These are phyloP conservation scores for Spodoptera litura DNA, from an alignment of 1,140 invertebrate species.

Conservation along the genomic window DNA sequence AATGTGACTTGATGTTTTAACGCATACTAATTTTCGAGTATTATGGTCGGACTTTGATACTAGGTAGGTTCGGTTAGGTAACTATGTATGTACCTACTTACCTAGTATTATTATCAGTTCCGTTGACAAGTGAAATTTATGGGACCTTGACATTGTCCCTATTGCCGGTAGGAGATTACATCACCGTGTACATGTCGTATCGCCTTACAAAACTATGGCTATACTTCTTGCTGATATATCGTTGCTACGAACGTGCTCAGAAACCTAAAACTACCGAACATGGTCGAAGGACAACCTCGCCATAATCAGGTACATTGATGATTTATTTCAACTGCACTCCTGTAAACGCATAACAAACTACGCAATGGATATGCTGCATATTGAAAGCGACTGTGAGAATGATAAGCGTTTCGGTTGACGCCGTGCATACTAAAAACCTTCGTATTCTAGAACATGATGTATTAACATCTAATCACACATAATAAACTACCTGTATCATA, in stretches of 20 bases:
- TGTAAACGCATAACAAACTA: slow-evolving; percentile 8
- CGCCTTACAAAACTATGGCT: slow-evolving; percentile 60
- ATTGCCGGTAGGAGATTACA: slow-evolving; percentile 61
- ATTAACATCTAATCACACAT: slow-evolving; percentile 16
- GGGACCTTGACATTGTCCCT: slow-evolving; percentile 73
- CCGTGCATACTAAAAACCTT: slow-evolving; percentile 25
- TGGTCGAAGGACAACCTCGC: neutral
- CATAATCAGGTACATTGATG: slow-evolving; percentile 17
- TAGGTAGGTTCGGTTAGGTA: neutral
- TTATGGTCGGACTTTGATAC: neutral
- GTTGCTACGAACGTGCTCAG: slow-evolving; percentile 56
- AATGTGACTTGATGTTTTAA: neutral
- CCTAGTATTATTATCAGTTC: neutral
- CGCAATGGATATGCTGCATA: slow-evolving; percentile 35
- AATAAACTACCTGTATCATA: slow-evolving; percentile 18
- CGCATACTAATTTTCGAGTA: slow-evolving; percentile 4
- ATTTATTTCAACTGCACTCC: slow-evolving; percentile 22
- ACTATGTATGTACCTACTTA: neutral
- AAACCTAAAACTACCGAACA: slow-evolving; percentile 48
- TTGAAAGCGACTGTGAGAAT: slow-evolving; percentile 35
- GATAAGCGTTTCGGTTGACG: neutral
- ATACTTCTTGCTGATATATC: slow-evolving; percentile 53
- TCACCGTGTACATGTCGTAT: slow-evolving; percentile 56
- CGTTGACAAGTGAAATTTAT: slow-evolving; percentile 63
- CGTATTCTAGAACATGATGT: slow-evolving; percentile 25